Evolutionary conservation across 2,888 invertebrate species (phyloP).

Genomic region (Venustoraphidia nigricollis): DNA sequence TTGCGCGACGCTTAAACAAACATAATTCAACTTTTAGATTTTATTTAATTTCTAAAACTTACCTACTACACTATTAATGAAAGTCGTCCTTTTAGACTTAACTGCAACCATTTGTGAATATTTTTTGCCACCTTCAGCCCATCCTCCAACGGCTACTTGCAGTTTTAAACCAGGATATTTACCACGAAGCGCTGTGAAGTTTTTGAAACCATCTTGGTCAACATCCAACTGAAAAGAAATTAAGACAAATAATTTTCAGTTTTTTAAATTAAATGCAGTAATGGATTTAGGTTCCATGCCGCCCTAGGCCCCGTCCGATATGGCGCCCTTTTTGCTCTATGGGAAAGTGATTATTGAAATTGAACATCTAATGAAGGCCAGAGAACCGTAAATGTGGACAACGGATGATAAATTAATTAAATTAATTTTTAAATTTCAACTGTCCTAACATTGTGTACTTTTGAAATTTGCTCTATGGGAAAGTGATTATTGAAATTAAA

Average conservation of each 20-base stretch:
- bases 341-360: too few species aligned
- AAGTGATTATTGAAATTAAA: too few species aligned
- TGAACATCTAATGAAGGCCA: too few species aligned
- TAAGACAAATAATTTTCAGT: background rate
- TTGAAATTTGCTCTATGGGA: too few species aligned
- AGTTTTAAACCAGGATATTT: conserved; percentile 60
- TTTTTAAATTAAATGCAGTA: too few species aligned
- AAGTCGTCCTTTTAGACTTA: conserved; percentile 48
- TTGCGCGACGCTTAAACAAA: background rate
- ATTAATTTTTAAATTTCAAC: too few species aligned
- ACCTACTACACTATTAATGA: conserved; percentile 64
- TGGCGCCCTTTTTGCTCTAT: too few species aligned
- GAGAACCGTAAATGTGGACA: too few species aligned
- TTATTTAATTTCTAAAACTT: conserved; percentile 20
- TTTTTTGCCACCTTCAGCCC: conserved; percentile 81
- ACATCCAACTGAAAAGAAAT: conserved; percentile 44
- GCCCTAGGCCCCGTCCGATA: too few species aligned
- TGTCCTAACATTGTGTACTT: too few species aligned
- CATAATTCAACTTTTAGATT: conserved; percentile 9
- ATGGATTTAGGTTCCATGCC: too few species aligned
- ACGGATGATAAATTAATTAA: too few species aligned
- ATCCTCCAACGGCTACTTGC: conserved; percentile 73
- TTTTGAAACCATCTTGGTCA: conserved; percentile 57
- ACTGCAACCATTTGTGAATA: conserved; percentile 69
- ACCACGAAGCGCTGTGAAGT: conserved; percentile 58